Evolutionary conservation across 2,113 vertebrate genomes (phyloP), one percentile per base, ranked within the genome.

Genomic region (Zosterops pallidus): DNA sequence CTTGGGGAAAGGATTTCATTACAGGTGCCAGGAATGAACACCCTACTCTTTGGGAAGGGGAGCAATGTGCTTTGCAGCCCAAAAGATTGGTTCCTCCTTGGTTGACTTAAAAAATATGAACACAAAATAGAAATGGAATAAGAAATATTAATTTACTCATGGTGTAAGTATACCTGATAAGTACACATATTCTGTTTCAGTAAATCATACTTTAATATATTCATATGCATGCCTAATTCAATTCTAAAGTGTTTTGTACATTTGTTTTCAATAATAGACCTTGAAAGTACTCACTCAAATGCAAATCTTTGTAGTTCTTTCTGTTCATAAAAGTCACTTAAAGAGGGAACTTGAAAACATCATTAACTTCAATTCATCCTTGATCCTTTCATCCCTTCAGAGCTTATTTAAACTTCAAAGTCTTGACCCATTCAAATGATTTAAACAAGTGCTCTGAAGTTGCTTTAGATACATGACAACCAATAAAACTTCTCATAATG

Each of bases 381-480:
- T 77, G 84, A 90, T 94, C 35, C 56, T 97, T 97, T 94, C 68
- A 95, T 95, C 60, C 68, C 8, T 82, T 93, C 31, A 75, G 78
- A 91, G 79, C 55, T 78, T 92, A 86, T 93, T 95, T 82, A 92
- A 94, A 91, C 90, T 96, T 93, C 91, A 92, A 96, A 94, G 92
- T 83, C 71, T 84, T 95, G 79, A 96, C 81, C 89, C 75, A 83
- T 64, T 91, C 74, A 91, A 75, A 92, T 84, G 12, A 79, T 81
- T 94, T 83, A 70, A 90, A 83, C 7, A 77, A 95, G 24, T 72
- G 18, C 42, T 90, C 83, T 95, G 90, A 90, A 96, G 47, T 82
- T 94, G 22, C 65, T 70, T 44, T 69, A 52, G 49, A 83, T 72
- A 78, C 37, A 92, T 68, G 67, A 92, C 59, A 93, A 89, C 33